Conservation (phyloP, 2,797 vertebrate species). For the Semotilus atromaculatus region DNA sequence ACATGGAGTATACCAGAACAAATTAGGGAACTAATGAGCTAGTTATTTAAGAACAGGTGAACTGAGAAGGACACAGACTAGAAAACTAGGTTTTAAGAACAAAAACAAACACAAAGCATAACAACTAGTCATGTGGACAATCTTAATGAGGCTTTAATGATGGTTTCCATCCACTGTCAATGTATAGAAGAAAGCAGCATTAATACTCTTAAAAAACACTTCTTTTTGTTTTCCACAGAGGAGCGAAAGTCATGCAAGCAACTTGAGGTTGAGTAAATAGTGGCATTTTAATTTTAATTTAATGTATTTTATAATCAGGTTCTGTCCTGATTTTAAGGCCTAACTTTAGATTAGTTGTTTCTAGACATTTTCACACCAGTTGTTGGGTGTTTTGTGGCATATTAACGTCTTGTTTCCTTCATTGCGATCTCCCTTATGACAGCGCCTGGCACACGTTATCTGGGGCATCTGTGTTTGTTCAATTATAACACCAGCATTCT, state of each 20-base stretch:
- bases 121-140: no score
- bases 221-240: background rate
- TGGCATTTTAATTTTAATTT: background rate
- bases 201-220: background rate
- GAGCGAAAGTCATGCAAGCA: background rate
- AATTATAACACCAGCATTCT: conserved; percentile 61
- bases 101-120: background rate
- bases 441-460: conserved; percentile 60
- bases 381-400: conserved; percentile 51
- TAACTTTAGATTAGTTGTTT: conserved; percentile 34
- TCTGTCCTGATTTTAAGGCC: background rate
- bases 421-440: conserved; percentile 52
- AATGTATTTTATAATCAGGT: background rate
- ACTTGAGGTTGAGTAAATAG: background rate
- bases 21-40: background rate
- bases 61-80: background rate
- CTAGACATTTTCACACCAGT: conserved; percentile 30
- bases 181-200: no score
- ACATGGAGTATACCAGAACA: background rate
- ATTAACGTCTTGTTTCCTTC: conserved; percentile 56
- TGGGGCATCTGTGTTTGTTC: conserved; percentile 64
- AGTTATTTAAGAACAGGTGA: background rate
- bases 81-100: background rate
- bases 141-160: no score
- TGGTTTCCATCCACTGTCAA: no score